Evolutionary conservation across 2,113 vertebrate species (phyloP).

Genomic region (Sprattus sprattus): DNA sequence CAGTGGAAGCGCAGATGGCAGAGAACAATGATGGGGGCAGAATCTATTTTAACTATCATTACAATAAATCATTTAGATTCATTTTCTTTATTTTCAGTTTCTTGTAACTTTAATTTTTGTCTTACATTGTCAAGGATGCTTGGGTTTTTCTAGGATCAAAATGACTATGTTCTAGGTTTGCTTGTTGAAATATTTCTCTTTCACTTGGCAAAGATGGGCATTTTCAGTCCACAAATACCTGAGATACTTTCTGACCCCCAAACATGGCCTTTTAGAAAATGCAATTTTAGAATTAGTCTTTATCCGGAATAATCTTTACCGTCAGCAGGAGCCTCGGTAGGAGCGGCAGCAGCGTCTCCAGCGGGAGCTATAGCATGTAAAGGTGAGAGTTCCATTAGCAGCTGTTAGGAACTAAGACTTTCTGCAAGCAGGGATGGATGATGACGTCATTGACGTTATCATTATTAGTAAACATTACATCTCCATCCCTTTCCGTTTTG

Average conservation of each 20-base stretch:
- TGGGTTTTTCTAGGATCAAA: background rate
- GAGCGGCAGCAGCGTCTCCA: conserved; percentile 9
- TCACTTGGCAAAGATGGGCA: background rate
- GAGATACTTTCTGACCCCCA: background rate
- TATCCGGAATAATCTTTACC: conserved; percentile 20
- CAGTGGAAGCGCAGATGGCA: background rate
- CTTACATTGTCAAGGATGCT: background rate
- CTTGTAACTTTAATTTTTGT: background rate
- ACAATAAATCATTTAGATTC: background rate
- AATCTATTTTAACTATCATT: background rate
- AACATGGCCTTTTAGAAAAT: background rate
- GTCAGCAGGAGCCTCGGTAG: conserved; percentile 25
- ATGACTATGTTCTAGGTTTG: background rate
- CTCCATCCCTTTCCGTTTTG: background rate
- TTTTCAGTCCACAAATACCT: background rate
- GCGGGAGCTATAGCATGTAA: conserved; percentile 30
- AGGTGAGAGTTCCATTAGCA: conserved; percentile 19
- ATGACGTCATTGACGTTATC: background rate
- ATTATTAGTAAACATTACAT: background rate
- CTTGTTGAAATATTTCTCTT: background rate
- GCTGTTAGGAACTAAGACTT: background rate
- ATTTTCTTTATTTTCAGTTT: background rate
- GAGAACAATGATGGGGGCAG: background rate
- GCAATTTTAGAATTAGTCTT: background rate
- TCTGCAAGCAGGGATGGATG: conserved; percentile 9